These are phyloP conservation scores for Muntiacus reevesi DNA, from an alignment of 2,113 vertebrate species.

Conservation along the genomic window DNA sequence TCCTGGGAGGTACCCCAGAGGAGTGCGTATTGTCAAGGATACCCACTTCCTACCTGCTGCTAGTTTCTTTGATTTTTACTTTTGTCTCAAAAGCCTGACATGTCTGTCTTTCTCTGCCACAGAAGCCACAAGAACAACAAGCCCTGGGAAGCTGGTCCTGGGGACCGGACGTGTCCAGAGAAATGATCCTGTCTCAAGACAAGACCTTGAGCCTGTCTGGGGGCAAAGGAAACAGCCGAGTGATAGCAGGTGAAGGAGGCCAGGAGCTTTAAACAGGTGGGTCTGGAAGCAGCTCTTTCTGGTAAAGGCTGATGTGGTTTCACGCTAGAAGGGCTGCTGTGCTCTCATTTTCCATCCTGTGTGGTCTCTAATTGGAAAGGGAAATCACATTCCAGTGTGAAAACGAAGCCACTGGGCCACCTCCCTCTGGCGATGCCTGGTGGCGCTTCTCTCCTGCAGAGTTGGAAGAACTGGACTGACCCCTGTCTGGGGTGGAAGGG, in stretches of 20 bases:
- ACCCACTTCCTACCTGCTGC: not conserved
- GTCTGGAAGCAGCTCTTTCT: not conserved
- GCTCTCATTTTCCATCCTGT: not conserved
- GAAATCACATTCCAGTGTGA: not conserved
- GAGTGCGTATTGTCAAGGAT: not conserved
- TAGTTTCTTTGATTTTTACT: not conserved
- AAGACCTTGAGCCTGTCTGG: not conserved
- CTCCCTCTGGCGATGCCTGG: not conserved
- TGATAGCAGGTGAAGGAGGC: not conserved
- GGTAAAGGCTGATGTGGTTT: not conserved
- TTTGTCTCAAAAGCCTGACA: not conserved
- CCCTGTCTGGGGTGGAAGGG: not conserved
- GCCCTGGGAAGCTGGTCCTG: not conserved
- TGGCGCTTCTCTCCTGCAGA: not conserved
- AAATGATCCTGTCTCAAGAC: not conserved
- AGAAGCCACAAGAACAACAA: not conserved
- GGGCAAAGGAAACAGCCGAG: not conserved
- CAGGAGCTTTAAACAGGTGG: not conserved
- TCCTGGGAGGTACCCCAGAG: not conserved
- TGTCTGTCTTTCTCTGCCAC: not conserved
- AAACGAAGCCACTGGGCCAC: not conserved
- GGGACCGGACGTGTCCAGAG: not conserved
- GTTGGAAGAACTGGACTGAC: not conserved
- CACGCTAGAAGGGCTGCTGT: not conserved
- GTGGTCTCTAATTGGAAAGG: slow-evolving; percentile 27